Conservation (phyloP, 2,888 invertebrate species). For the Neria commutata region DNA sequence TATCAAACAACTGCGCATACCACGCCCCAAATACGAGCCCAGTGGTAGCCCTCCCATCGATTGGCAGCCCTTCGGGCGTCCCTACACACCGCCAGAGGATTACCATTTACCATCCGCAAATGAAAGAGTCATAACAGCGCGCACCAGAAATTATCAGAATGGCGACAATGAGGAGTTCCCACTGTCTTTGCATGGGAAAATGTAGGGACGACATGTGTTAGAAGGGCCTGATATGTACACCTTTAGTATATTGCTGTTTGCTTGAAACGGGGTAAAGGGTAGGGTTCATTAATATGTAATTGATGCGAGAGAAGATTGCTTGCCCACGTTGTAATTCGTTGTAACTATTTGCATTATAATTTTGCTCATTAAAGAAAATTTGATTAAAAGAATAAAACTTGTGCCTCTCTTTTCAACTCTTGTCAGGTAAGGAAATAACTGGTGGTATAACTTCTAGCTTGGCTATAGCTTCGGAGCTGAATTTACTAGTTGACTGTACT, state of each 20-base stretch:
- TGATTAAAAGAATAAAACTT: too few species aligned
- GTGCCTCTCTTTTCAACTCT: too few species aligned
- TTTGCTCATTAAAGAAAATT: too few species aligned
- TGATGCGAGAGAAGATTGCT: too few species aligned
- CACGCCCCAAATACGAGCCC: conserved; percentile 77
- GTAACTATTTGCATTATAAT: too few species aligned
- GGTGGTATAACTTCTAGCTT: too few species aligned
- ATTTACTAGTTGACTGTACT: too few species aligned
- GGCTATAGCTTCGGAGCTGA: too few species aligned
- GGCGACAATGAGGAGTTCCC: conserved; percentile 77
- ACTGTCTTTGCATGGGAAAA: conserved; percentile 76
- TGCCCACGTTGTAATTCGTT: too few species aligned
- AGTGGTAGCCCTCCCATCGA: conserved; percentile 59
- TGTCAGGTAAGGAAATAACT: too few species aligned
- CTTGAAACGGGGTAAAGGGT: too few species aligned
- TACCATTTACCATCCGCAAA: conserved; percentile 69
- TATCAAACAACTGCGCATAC: conserved; percentile 82
- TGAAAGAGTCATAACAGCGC: neutral
- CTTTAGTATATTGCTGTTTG: conserved; percentile 10
- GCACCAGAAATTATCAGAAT: conserved; percentile 16
- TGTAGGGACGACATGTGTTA: conserved; percentile 63
- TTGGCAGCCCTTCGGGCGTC: conserved; percentile 62
- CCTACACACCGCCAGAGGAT: conserved; percentile 79
- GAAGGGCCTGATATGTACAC: neutral
- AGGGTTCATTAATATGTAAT: too few species aligned